Conservation (phyloP, 2,888 invertebrate genomes). For the Leptopilina drosophilae region DNA sequence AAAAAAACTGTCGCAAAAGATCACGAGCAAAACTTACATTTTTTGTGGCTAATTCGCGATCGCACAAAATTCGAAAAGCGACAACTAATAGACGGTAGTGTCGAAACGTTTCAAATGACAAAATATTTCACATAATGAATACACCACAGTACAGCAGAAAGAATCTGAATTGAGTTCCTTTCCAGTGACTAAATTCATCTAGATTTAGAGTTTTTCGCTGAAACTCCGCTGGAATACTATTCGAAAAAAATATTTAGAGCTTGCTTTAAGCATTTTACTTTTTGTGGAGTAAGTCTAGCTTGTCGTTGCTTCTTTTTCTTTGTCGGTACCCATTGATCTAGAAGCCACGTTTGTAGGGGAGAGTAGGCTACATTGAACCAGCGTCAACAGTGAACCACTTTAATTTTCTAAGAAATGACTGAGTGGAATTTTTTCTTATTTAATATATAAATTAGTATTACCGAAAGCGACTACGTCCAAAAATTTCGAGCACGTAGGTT, state of each 20-base stretch:
- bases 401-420: no score
- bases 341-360: slow-evolving; percentile 42
- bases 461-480: no score
- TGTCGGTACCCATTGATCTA: slow-evolving; percentile 31
- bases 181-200: slow-evolving; percentile 42
- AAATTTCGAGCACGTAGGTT: no score
- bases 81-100: slow-evolving; percentile 44
- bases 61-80: slow-evolving; percentile 43
- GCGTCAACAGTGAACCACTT: no score
- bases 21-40: slow-evolving; percentile 36
- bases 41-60: slow-evolving; percentile 18
- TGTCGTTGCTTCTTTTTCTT: neutral
- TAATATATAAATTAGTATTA: no score
- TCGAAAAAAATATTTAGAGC: neutral
- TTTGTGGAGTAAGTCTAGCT: neutral
- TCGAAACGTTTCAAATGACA: slow-evolving; percentile 25
- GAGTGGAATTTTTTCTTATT: no score
- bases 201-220: slow-evolving; percentile 44
- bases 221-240: slow-evolving; percentile 42
- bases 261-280: slow-evolving; percentile 11
- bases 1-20: slow-evolving; percentile 34
- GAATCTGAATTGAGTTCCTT: slow-evolving; percentile 49
- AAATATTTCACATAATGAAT: slow-evolving; percentile 28
- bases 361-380: no score
- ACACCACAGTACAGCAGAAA: slow-evolving; percentile 38